Percentiles rank a stretch among this genome's conserved stretches.
These are phyloP conservation scores for Protophormia terraenovae DNA, from an alignment of 2,888 invertebrate species.

Conservation along the genomic window DNA sequence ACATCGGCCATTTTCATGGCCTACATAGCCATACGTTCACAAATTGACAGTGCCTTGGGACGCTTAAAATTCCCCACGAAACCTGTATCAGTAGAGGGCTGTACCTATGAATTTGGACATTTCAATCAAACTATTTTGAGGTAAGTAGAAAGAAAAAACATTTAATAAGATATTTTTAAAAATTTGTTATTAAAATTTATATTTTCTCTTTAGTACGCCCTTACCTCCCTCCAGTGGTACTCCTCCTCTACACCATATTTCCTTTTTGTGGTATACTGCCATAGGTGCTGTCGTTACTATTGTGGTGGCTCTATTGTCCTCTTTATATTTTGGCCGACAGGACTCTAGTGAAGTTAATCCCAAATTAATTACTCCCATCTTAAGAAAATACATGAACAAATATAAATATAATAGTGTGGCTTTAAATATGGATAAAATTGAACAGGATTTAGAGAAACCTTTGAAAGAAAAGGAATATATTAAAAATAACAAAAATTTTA, in stretches of 20 bases:
- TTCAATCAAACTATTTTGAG: slow-evolving; percentile 72
- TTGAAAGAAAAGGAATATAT: background rate
- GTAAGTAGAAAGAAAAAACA: slow-evolving; percentile 69
- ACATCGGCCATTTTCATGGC: slow-evolving; percentile 84
- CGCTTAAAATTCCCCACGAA: slow-evolving; percentile 79
- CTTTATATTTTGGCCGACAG: slow-evolving; percentile 82
- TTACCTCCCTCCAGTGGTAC: background rate
- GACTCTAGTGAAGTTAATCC: slow-evolving; percentile 83
- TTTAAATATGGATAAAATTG: slow-evolving; percentile 30
- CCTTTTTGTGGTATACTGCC: slow-evolving; percentile 87
- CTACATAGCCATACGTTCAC: slow-evolving; percentile 86
- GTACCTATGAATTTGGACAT: slow-evolving; percentile 70
- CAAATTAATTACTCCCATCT: slow-evolving; percentile 84
- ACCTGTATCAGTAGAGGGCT: slow-evolving; percentile 73
- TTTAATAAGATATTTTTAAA: background rate
- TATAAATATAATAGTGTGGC: slow-evolving; percentile 69
- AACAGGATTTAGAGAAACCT: background rate
- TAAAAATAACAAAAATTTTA: background rate
- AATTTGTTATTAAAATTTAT: background rate
- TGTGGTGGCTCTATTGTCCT: slow-evolving; percentile 83
- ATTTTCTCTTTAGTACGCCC: slow-evolving; percentile 10
- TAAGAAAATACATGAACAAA: slow-evolving; percentile 82
- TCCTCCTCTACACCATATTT: slow-evolving; percentile 83
- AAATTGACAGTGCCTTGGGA: slow-evolving; percentile 85
- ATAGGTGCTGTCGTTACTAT: slow-evolving; percentile 85